These are phyloP conservation scores for Cheilosia variabilis DNA, from an alignment of 2,888 invertebrate species.

Conservation along the genomic window DNA sequence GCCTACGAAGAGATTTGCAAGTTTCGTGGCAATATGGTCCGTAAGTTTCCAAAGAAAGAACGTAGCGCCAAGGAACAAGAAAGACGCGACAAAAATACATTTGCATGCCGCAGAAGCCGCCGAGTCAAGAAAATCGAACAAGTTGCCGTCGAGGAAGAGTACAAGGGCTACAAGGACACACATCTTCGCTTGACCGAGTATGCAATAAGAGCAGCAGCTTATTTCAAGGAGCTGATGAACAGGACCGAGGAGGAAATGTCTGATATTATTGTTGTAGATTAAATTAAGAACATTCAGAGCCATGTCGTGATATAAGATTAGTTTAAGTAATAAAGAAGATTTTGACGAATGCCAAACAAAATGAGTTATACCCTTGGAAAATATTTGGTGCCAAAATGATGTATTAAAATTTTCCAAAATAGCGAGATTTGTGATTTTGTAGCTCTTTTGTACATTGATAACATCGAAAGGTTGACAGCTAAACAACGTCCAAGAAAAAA, in stretches of 20 bases:
- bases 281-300: constrained; percentile 7
- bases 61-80: constrained; percentile 81
- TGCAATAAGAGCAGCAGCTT: constrained; percentile 78
- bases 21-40: constrained; percentile 81
- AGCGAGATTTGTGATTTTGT: no score
- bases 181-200: constrained; percentile 78
- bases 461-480: no score
- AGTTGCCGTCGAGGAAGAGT: constrained; percentile 80
- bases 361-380: no score
- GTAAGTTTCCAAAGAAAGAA: constrained; percentile 81
- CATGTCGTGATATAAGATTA: background rate
- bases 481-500: no score
- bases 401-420: no score
- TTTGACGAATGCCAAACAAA: no score
- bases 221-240: constrained; percentile 78
- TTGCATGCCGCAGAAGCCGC: constrained; percentile 81
- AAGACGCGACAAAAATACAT: constrained; percentile 81
- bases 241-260: constrained; percentile 42
- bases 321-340: no score
- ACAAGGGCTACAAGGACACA: constrained; percentile 78
- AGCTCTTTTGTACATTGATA: no score
- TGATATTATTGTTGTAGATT: constrained; percentile 75
- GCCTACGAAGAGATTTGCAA: constrained; percentile 53
- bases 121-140: constrained; percentile 81
- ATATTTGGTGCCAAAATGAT: no score